These are phyloP conservation scores for Zalophus californianus DNA, from an alignment of 2,797 vertebrate genomes.

Conservation along the genomic window DNA sequence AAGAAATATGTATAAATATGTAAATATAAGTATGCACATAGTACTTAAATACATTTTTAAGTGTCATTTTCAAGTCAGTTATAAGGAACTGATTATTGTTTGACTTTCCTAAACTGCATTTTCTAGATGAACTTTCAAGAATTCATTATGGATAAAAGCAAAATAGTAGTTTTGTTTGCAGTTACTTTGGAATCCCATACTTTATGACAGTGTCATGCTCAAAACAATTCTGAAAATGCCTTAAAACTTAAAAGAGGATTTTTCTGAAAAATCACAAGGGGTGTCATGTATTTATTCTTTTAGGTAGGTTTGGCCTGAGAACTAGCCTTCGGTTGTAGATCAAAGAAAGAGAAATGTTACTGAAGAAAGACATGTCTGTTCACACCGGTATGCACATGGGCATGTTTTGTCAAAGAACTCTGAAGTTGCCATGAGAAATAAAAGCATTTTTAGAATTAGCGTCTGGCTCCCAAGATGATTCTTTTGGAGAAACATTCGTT, in stretches of 20 bases:
- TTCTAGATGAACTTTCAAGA: neutral
- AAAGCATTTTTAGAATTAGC: neutral
- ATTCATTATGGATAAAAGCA: neutral
- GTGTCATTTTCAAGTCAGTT: neutral
- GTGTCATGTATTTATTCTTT: neutral
- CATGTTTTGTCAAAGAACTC: neutral
- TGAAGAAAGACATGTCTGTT: neutral
- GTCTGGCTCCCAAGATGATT: neutral
- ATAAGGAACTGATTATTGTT: neutral
- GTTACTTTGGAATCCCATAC: neutral
- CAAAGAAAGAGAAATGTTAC: neutral
- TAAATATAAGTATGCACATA: neutral
- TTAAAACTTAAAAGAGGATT: neutral
- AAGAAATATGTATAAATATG: neutral
- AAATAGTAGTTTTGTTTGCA: neutral
- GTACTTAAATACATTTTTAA: neutral
- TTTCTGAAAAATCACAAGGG: neutral
- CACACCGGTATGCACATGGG: neutral
- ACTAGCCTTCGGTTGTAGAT: neutral
- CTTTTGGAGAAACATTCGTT: neutral
- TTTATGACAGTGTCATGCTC: neutral
- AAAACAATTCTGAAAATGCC: neutral
- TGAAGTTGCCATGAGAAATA: neutral
- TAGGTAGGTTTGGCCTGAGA: neutral
- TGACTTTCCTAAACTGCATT: neutral